Percentiles rank a stretch among this genome's conserved stretches.
These are phyloP conservation scores for Malthinus flaveolus DNA, from an alignment of 2,888 invertebrate genomes.

Conservation along the genomic window DNA sequence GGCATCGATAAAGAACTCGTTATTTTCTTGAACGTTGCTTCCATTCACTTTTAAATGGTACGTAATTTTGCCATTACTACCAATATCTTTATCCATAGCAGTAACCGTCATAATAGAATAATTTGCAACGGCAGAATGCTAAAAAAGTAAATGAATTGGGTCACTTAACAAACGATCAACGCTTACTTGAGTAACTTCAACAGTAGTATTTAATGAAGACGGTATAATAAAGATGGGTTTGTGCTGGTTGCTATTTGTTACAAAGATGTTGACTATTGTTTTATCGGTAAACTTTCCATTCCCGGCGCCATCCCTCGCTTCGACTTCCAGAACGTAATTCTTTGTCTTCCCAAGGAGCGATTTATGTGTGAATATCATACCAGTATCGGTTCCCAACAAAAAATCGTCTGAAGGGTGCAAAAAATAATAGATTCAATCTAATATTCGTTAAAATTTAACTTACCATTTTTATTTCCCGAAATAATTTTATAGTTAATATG, in stretches of 20 bases:
- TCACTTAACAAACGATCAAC: too few species aligned
- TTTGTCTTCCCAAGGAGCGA: slow-evolving; percentile 68
- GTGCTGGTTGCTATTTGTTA: slow-evolving; percentile 80
- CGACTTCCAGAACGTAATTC: slow-evolving; percentile 57
- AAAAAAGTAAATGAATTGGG: slow-evolving; percentile 34
- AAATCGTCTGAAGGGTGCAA: slow-evolving; percentile 58
- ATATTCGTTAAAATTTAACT: slow-evolving; percentile 36
- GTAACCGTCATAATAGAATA: slow-evolving; percentile 80
- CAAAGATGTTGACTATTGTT: slow-evolving; percentile 75
- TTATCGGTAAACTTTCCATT: slow-evolving; percentile 66
- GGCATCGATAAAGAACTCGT: slow-evolving; percentile 78
- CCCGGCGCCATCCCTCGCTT: slow-evolving; percentile 76
- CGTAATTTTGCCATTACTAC: slow-evolving; percentile 81
- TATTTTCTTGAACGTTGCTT: slow-evolving; percentile 73
- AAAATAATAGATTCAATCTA: neutral
- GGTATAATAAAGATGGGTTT: slow-evolving; percentile 82
- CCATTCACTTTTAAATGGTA: slow-evolving; percentile 78
- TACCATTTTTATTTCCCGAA: slow-evolving; percentile 67
- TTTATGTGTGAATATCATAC: slow-evolving; percentile 79
- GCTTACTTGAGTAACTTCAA: slow-evolving; percentile 64
- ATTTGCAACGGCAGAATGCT: slow-evolving; percentile 75
- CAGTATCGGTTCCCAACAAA: slow-evolving; percentile 72
- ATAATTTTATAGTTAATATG: slow-evolving; percentile 75
- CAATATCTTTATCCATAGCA: slow-evolving; percentile 80
- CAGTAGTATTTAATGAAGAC: slow-evolving; percentile 71